Evolutionary conservation across 2,113 vertebrate species (phyloP).

Genomic region (Anhinga rufa): DNA sequence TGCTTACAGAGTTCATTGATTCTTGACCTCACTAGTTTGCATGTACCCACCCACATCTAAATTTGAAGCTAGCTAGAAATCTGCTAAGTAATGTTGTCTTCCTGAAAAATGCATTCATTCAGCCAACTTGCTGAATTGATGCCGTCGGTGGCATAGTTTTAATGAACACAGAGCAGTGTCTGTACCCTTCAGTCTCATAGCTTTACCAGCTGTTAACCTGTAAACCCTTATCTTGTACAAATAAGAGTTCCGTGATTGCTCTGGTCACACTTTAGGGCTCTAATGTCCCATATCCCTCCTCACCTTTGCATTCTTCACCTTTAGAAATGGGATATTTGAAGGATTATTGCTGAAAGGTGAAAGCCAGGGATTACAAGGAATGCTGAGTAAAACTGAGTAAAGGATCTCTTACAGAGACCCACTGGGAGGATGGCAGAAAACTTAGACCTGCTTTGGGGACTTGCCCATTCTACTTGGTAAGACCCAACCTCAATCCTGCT

Average conservation of each 20-base stretch:
- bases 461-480: background rate
- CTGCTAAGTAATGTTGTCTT: background rate
- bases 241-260: background rate
- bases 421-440: background rate
- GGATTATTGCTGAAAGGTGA: background rate
- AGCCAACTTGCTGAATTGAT: background rate
- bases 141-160: background rate
- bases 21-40: background rate
- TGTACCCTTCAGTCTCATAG: background rate
- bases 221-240: background rate
- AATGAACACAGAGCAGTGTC: background rate
- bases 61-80: background rate
- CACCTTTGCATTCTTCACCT: background rate
- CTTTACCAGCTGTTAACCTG: background rate
- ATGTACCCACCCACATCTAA: background rate
- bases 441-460: background rate
- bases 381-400: background rate
- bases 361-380: background rate
- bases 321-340: background rate
- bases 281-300: background rate
- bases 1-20: background rate
- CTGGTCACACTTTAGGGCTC: background rate
- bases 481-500: background rate
- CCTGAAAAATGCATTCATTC: background rate
- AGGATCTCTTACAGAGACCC: background rate